A percentile compares a stretch with the other conserved stretches of the same genome.
Evolutionary conservation across 2,888 invertebrate genomes (phyloP).

Genomic region (Rhamphomyia laevipes): DNA sequence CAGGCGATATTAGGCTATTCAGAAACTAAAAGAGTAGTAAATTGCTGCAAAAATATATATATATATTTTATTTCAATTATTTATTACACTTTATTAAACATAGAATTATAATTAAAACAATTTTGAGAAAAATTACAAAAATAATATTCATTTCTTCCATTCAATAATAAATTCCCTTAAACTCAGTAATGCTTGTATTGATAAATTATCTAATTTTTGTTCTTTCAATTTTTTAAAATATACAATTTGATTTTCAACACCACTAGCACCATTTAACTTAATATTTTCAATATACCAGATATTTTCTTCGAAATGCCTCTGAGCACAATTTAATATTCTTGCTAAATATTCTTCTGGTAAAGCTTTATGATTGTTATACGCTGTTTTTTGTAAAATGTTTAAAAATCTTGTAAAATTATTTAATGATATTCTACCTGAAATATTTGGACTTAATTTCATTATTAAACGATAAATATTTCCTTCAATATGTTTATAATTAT

Average conservation of each 20-base stretch:
- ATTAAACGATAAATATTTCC: constrained; percentile 24
- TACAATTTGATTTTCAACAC: constrained; percentile 19
- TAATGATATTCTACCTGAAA: constrained; percentile 29
- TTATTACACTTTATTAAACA: too few species aligned
- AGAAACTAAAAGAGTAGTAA: too few species aligned
- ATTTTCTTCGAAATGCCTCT: constrained; percentile 24
- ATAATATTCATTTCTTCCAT: constrained; percentile 10
- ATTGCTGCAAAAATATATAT: too few species aligned
- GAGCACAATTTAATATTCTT: constrained; percentile 25
- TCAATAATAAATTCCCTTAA: constrained; percentile 18
- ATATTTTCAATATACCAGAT: constrained; percentile 24
- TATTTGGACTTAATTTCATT: constrained; percentile 24
- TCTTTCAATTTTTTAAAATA: constrained; percentile 22
- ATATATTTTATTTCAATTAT: too few species aligned
- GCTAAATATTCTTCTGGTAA: constrained; percentile 22
- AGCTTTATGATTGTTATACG: constrained; percentile 16
- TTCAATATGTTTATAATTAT: constrained; percentile 25
- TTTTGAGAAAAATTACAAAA: too few species aligned
- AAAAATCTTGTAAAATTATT: constrained; percentile 25
- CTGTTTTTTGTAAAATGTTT: constrained; percentile 30
- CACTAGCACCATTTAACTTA: constrained; percentile 23
- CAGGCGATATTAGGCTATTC: too few species aligned
- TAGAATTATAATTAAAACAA: too few species aligned
- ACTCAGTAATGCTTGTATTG: constrained; percentile 13
- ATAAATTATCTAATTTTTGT: constrained; percentile 6